A percentile compares a stretch with the other conserved stretches of the same genome.
Evolutionary conservation across 2,113 vertebrate genomes (phyloP).

Genomic region (Siphamia tubifer): DNA sequence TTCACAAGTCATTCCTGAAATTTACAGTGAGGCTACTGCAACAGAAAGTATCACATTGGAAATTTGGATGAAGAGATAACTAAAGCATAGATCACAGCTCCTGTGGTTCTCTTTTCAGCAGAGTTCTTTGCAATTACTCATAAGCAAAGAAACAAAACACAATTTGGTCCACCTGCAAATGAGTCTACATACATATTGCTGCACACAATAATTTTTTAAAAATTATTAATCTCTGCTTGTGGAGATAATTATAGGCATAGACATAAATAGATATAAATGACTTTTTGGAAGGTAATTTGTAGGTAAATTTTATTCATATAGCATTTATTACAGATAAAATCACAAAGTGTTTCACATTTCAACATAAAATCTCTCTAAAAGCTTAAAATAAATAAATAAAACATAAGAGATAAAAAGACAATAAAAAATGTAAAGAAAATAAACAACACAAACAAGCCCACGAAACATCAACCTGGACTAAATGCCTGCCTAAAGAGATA

Average conservation of each 20-base stretch:
- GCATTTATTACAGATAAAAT: too few relatives aligned
- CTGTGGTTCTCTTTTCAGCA: not conserved
- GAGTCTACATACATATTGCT: not conserved
- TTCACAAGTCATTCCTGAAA: not conserved
- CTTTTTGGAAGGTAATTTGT: not conserved
- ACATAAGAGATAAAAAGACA: too few relatives aligned
- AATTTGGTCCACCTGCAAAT: not conserved
- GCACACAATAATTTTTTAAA: not conserved
- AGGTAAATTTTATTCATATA: too few relatives aligned
- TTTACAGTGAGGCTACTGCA: not conserved
- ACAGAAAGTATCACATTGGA: not conserved
- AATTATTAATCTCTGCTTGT: not conserved
- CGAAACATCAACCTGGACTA: too few relatives aligned
- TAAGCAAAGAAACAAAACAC: not conserved
- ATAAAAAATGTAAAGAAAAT: too few relatives aligned
- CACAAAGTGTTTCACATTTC: too few relatives aligned
- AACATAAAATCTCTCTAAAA: too few relatives aligned
- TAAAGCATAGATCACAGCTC: not conserved
- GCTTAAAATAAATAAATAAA: too few relatives aligned
- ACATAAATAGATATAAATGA: not conserved
- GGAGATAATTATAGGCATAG: not conserved
- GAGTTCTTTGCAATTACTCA: constrained; percentile 3
- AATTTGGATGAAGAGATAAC: not conserved
- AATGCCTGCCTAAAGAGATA: too few relatives aligned
- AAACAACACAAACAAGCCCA: too few relatives aligned